Conservation (phyloP, 2,797 vertebrate species). For the Parotocinclus haroldoi region DNA sequence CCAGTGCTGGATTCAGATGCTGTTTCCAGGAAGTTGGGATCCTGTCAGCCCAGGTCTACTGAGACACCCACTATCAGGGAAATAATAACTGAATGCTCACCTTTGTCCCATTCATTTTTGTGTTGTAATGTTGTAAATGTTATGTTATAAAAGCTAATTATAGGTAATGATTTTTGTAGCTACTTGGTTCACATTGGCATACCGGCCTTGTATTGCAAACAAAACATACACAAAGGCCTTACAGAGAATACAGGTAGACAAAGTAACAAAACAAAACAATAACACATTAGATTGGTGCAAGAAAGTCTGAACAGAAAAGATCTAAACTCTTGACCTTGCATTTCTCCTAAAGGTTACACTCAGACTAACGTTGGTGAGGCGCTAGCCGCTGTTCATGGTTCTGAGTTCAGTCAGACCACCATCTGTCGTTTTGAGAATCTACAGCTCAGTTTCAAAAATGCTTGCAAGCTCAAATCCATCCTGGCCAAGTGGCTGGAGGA, state of each 20-base stretch:
- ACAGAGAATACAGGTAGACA: neutral
- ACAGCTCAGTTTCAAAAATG: conserved; percentile 98
- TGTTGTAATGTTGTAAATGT: too few relatives aligned
- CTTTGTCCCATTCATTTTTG: too few relatives aligned
- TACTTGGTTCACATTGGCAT: too few relatives aligned
- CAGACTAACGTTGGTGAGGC: conserved; percentile 99
- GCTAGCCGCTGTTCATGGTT: conserved; percentile 93
- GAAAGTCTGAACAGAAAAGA: neutral
- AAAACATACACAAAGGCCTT: neutral
- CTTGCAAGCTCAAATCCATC: conserved; percentile 96
- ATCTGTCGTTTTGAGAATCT: conserved; percentile 98
- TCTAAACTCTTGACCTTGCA: conserved; percentile 17
- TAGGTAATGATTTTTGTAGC: too few relatives aligned
- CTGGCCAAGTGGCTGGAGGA: conserved; percentile 96
- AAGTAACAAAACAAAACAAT: neutral
- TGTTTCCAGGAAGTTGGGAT: too few relatives aligned
- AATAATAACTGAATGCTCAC: too few relatives aligned
- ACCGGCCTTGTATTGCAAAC: too few relatives aligned
- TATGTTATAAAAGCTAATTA: too few relatives aligned
- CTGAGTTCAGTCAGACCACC: conserved; percentile 98
- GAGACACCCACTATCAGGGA: too few relatives aligned
- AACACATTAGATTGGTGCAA: too few relatives aligned
- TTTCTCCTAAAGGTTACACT: conserved; percentile 82
- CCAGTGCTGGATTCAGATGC: too few relatives aligned
- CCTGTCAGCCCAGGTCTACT: too few relatives aligned